Conservation (phyloP, 2,888 invertebrate genomes). For the Alentia gelatinosa region DNA sequence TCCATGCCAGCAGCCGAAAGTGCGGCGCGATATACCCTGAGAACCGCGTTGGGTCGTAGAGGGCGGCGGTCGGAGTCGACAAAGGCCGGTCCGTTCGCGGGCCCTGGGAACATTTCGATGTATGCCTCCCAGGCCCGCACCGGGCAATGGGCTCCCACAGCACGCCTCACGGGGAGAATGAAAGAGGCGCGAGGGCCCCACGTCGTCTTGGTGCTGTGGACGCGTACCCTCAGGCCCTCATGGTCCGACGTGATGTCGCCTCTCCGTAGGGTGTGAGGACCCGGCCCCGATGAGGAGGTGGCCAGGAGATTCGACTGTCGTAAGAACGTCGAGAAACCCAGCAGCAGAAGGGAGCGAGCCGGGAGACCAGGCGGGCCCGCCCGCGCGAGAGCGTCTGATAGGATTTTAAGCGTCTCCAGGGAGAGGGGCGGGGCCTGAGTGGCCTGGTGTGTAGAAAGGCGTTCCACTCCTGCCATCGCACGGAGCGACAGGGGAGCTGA, state of each 20-base stretch:
- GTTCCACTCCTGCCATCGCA: not conserved
- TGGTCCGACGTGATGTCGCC: not conserved
- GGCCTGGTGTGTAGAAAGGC: not conserved
- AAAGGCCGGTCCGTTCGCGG: not conserved
- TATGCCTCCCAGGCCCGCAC: not conserved
- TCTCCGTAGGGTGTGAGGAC: not conserved
- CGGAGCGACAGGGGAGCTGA: not conserved
- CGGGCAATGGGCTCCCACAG: not conserved
- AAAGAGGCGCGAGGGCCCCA: not conserved
- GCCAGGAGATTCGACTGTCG: not conserved
- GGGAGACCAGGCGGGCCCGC: not conserved
- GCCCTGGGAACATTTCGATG: not conserved
- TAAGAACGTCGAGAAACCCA: not conserved
- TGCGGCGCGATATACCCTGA: no score
- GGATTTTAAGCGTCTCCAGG: not conserved
- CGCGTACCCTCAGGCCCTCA: not conserved
- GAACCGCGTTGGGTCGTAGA: not conserved
- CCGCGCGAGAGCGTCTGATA: not conserved
- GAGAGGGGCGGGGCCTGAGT: not conserved
- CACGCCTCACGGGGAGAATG: not conserved
- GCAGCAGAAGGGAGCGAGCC: not conserved
- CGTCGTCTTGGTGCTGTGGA: not conserved
- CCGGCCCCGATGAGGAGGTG: not conserved
- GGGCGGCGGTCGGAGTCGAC: not conserved
- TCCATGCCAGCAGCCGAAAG: no score